These are phyloP conservation scores for Enteromius mattozi DNA, from an alignment of 2,797 vertebrate species.

Conservation along the genomic window DNA sequence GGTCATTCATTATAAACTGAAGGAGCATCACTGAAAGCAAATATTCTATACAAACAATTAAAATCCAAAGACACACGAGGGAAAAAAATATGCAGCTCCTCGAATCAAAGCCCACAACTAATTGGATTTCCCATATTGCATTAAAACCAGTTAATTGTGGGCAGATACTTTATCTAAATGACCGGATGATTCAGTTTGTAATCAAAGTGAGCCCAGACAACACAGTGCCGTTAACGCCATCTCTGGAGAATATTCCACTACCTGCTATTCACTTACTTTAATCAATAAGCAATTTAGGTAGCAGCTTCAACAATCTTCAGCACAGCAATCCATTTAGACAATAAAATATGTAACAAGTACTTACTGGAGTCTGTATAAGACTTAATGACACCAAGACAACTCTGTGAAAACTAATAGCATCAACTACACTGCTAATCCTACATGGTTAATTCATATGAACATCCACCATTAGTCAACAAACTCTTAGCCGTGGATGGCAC, in stretches of 20 bases:
- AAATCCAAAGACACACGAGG: not conserved
- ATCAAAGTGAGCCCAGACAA: constrained; percentile 10
- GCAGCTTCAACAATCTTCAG: not conserved
- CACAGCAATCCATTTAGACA: constrained; percentile 16
- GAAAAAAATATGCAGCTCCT: not conserved
- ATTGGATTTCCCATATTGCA: constrained; percentile 4
- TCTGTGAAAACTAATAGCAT: constrained; percentile 16
- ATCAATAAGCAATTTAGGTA: constrained; percentile 32
- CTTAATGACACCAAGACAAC: constrained; percentile 5
- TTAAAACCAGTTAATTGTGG: constrained; percentile 8
- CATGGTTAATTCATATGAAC: constrained; percentile 6
- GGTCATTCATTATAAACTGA: not conserved
- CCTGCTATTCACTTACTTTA: not conserved
- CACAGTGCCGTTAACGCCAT: not conserved
- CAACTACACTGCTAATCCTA: not conserved
- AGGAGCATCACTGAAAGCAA: not conserved
- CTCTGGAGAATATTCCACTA: constrained; percentile 21
- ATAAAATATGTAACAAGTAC: constrained; percentile 45
- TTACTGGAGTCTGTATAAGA: not conserved
- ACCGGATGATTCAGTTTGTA: not conserved
- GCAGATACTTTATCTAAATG: constrained; percentile 1
- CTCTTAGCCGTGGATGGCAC: not conserved
- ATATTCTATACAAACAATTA: not conserved
- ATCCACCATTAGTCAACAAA: constrained; percentile 14
- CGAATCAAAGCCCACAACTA: not conserved